Conservation (phyloP, 2,113 vertebrate genomes). For the Sorex fumeus region DNA sequence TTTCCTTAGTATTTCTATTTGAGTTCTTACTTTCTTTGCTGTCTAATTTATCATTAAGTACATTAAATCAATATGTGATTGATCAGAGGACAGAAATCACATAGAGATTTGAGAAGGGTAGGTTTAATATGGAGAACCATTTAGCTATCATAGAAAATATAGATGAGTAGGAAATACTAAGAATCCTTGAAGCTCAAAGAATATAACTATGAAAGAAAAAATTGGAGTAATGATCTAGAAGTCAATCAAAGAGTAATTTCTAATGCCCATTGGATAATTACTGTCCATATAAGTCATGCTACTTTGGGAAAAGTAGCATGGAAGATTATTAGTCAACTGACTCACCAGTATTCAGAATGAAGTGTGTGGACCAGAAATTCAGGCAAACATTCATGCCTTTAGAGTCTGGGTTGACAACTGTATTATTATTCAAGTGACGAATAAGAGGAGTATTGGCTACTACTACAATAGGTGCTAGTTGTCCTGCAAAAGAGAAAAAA, state of each 20-base stretch:
- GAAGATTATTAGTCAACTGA: no score
- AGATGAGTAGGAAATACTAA: not conserved
- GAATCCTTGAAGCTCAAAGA: no score
- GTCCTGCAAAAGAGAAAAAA: not conserved
- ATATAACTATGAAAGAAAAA: not conserved
- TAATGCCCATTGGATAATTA: not conserved
- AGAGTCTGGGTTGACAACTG: not conserved
- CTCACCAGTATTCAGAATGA: no score
- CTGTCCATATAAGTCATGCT: no score
- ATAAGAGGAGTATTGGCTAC: not conserved
- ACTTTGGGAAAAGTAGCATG: no score
- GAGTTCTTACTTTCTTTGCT: no score
- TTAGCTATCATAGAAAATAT: not conserved
- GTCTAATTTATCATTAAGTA: not conserved
- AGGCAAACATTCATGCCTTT: no score
- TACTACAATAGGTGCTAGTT: not conserved
- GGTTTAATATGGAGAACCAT: not conserved
- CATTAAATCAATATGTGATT: not conserved
- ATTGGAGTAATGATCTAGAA: not conserved
- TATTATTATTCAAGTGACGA: not conserved
- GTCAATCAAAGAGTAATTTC: not conserved
- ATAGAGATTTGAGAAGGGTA: not conserved
- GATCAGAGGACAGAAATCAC: not conserved
- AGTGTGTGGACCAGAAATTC: no score
- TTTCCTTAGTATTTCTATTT: not conserved